phyloP scores from a whole-genome alignment of 2,797 vertebrate species.

The Myotis vivesi region DNA sequence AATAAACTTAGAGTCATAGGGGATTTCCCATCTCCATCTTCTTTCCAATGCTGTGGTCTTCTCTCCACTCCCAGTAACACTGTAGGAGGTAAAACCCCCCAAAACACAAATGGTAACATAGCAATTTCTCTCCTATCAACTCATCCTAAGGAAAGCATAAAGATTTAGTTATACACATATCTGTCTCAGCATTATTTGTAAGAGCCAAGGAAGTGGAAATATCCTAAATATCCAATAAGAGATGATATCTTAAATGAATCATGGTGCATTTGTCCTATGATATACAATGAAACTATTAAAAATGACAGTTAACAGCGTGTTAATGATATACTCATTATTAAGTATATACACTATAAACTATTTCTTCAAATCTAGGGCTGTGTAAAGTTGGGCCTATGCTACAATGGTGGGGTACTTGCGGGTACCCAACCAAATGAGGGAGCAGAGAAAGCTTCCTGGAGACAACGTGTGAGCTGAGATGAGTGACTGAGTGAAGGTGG shows the following conservation, averaged over 20 bases:
- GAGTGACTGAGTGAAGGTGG: not conserved
- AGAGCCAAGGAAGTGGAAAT: not conserved
- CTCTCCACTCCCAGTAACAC: not conserved
- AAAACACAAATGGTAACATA: not conserved
- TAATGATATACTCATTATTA: not conserved
- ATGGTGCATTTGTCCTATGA: not conserved
- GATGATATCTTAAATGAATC: not conserved
- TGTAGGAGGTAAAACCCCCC: not conserved
- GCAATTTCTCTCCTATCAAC: not conserved
- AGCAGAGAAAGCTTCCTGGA: not conserved
- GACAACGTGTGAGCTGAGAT: rapidly evolving
- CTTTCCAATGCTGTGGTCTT: not conserved
- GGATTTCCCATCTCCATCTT: not conserved
- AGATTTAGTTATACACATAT: not conserved
- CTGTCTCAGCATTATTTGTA: not conserved
- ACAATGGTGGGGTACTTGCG: not conserved
- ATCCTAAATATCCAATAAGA: not conserved
- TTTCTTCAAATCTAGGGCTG: not conserved
- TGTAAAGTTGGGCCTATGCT: not conserved
- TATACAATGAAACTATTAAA: not conserved
- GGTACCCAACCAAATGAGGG: not conserved
- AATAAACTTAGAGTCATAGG: not conserved
- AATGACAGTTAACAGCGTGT: not conserved
- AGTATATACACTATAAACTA: not conserved
- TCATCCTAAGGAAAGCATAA: not conserved